Base-by-base conservation (phyloP, 2,113 vertebrate species). In the Takifugu flavidus region DNA sequence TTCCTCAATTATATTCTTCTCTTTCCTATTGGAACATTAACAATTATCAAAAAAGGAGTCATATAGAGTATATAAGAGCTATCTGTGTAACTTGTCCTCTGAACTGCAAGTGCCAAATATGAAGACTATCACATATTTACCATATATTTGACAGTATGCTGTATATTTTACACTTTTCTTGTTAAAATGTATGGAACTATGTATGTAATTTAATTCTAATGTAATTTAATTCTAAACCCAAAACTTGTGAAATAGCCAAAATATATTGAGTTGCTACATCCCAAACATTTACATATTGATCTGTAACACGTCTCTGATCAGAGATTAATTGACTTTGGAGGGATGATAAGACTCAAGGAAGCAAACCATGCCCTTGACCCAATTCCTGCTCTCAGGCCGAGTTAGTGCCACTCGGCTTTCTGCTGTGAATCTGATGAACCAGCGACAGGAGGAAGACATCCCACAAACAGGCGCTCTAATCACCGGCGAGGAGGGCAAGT, bases 281-380 rank as follows among this genome's bases (percentile, higher is more conserved):
- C 42, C 13, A 14, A 59, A 69, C 59, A 54, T 67, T 65, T 31
- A 53, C 63, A 56, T 60, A 70, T 77, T 59, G 69, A 78, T 82
- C 51, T 64, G 45, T 45, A 61, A 57, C 68, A 75, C 68, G 43
- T 56, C 46, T 66, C 83, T 74, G 72, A 83, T 62, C 11, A 72
- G 58, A 76, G 80, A 85, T 79, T 85, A 80, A 74, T 69, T 53
- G 68, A 72, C 49, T 42, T 63, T 1, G 12, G 50, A 60, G 62
- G 74, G 60, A 59, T 67, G 72, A 78, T 69, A 72, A 80, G 74
- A 81, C 80, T 67, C 62, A 62, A 53, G 57, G 65, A 69, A 64
- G 50, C 56, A 39, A 10, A 65, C 57, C n/a, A 0, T 72, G 82
- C 62, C 85, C 85, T 86, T 86, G 84, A 87, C 82, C 83, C 27